These are phyloP conservation scores for Eudyptes chrysolophus DNA, from an alignment of 2,113 vertebrate species.

Conservation along the genomic window DNA sequence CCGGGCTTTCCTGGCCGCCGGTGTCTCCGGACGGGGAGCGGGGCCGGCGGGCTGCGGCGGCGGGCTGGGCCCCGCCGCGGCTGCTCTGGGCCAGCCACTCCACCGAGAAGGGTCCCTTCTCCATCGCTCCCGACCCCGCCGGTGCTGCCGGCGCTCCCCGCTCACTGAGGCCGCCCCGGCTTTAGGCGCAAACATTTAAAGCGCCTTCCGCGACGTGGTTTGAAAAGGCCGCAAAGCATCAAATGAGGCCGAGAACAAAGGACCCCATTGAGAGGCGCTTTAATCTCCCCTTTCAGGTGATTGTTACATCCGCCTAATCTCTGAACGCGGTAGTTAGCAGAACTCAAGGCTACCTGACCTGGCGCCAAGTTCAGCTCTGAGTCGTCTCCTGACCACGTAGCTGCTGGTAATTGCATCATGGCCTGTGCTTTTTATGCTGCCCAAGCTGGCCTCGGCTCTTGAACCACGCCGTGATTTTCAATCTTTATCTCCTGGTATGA, in stretches of 20 bases:
- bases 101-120: constrained; percentile 72
- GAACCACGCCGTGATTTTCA: not conserved
- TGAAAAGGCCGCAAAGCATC: constrained; percentile 23
- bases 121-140: not conserved
- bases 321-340: not conserved
- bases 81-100: constrained; percentile 86
- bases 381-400: not conserved
- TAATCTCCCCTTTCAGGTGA: constrained; percentile 65
- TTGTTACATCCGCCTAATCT: constrained; percentile 68
- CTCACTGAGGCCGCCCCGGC: not conserved
- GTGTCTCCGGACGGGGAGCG: not conserved
- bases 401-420: not conserved
- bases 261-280: constrained; percentile 9
- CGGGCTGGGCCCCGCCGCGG: not conserved
- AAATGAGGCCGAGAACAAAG: constrained; percentile 61
- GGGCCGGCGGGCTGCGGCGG: fast-evolving
- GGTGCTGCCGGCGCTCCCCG: not conserved
- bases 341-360: constrained; percentile 22
- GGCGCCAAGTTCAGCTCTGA: constrained; percentile 58
- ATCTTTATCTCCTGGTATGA: not conserved
- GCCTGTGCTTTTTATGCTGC: not conserved
- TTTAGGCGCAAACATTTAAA: constrained; percentile 33
- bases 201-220: not conserved
- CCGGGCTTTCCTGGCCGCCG: no score
- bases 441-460: not conserved